Base-by-base conservation (phyloP, 2,888 invertebrate genomes). In the Biston betularia region DNA sequence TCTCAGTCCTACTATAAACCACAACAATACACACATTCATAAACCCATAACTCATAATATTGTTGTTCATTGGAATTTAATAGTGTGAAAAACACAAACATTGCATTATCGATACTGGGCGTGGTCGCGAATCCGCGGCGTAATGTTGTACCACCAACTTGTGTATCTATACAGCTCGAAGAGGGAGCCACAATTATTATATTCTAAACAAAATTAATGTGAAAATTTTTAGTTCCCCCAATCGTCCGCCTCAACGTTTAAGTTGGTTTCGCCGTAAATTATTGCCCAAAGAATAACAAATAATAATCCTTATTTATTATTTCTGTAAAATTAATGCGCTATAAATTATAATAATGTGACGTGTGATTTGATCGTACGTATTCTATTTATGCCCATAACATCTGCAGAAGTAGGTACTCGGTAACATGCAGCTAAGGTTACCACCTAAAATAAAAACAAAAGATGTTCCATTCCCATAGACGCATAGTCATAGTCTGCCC, bases 31-130 rank as follows among this genome's bases (percentile, higher is more conserved):
- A 44, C n/a, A 44, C 48, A 55, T 49, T 60, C 45, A 55, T 42
- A 56, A 34, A 15, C 35, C 42, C 46, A 60, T 65, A 60, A 60
- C n/a, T 65, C 65, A 67, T 48, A 60, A 68, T 58, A 68, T 66
- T 63, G 68, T 70, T 63, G 69, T 71, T 71, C 65, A 73, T 73
- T 70, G 72, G 55, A 73, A 70, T 67, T 69, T 73, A 73, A 73
- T 73, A 69, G 73, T 73, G 73, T 69, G 73, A 73, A 71, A 69
- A 71, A 68, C 65, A 60, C 63, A 59, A 52, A 44, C 54, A 33
- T 45, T 45, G 59, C 65, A 56, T 38, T 65, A 65, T 65, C 55
- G 60, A 38, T 46, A 33, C 45, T 44, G 65, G 65, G 65, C 65
- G 65, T 55, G 60, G 65, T 56, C 14, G 60, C 60, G 33, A 58